Percentiles rank a stretch among this genome's conserved stretches.
Conservation (phyloP, 2,888 invertebrate species). For the Diarsia dahlii region DNA sequence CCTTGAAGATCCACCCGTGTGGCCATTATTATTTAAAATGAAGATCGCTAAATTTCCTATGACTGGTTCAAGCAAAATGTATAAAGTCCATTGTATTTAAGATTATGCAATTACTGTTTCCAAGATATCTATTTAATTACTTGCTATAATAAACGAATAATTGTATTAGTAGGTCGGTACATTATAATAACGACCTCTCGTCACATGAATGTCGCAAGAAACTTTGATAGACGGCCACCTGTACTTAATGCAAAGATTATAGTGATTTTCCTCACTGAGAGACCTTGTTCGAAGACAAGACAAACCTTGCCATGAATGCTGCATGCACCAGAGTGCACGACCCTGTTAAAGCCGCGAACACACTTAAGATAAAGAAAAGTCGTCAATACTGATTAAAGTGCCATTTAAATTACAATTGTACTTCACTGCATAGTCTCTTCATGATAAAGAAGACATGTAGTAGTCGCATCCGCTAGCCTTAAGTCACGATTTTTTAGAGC, state of each 20-base stretch:
- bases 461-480: no score
- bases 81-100: not conserved
- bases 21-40: no score
- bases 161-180: not conserved
- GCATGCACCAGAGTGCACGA: slow-evolving; percentile 9
- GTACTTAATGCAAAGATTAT: slow-evolving; percentile 10
- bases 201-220: slow-evolving; percentile 7
- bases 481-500: no score
- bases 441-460: no score
- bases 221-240: slow-evolving; percentile 4
- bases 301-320: slow-evolving; percentile 20
- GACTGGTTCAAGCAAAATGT: not conserved
- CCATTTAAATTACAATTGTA: slow-evolving; percentile 1
- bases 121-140: not conserved
- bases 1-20: no score
- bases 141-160: not conserved
- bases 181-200: not conserved
- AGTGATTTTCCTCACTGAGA: not conserved
- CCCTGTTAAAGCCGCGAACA: slow-evolving; percentile 25
- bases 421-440: no score
- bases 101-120: no score
- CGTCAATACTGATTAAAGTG: slow-evolving; percentile 7
- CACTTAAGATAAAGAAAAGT: slow-evolving; percentile 19
- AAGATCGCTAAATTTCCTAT: no score
- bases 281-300: slow-evolving; percentile 18